phyloP scores from a whole-genome alignment of 2,113 vertebrate genomes.

The Perca fluviatilis region DNA sequence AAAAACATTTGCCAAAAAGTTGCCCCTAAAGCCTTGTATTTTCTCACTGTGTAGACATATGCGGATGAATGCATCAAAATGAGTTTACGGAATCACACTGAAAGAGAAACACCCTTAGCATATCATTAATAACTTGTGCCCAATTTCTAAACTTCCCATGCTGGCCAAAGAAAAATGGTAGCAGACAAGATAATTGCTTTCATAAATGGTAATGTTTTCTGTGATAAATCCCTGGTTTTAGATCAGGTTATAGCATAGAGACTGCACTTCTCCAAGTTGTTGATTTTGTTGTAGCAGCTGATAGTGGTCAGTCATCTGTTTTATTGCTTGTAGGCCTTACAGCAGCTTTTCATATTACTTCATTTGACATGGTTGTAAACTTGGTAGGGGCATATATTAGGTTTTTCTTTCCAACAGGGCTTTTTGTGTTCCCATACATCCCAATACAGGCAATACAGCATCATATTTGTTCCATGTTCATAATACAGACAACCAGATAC shows the following conservation, averaged over 20 bases:
- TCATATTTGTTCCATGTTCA: too few relatives aligned
- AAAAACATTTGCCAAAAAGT: background rate
- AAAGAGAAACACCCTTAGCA: background rate
- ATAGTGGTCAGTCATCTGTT: background rate
- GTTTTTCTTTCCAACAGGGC: too few relatives aligned
- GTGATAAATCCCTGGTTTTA: conserved; percentile 8
- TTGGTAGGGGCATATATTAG: too few relatives aligned
- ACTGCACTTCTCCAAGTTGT: background rate
- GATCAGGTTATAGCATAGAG: background rate
- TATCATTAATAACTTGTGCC: background rate
- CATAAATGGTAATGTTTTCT: background rate
- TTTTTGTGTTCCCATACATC: too few relatives aligned
- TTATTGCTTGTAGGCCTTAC: background rate
- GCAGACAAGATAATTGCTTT: conserved; percentile 20
- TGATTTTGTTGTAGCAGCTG: background rate
- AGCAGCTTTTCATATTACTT: background rate
- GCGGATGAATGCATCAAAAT: background rate
- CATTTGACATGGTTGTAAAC: background rate
- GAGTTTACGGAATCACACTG: background rate
- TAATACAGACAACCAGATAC: too few relatives aligned
- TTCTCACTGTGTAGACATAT: background rate
- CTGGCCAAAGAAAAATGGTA: background rate
- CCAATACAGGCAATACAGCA: too few relatives aligned
- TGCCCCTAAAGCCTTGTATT: background rate
- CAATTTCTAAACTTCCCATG: background rate